Conservation (phyloP, 2,797 vertebrate species). For the Premnoplex brunnescens region DNA sequence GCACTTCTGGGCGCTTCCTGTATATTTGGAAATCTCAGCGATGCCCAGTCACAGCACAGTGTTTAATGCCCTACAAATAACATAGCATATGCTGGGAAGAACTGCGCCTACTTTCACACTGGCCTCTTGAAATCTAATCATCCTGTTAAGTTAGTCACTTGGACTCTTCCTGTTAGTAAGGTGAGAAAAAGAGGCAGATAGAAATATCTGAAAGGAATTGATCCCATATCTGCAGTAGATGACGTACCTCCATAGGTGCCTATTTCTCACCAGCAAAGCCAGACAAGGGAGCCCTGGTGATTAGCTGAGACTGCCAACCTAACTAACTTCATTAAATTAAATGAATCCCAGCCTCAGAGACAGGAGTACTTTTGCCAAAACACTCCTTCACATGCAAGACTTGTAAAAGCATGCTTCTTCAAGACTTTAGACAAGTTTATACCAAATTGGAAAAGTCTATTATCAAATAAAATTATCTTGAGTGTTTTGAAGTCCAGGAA, state of each 20-base stretch:
- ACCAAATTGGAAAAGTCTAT: background rate
- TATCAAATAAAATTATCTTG: conserved; percentile 3
- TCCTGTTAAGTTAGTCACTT: background rate
- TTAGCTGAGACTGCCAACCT: background rate
- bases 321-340: conserved; percentile 5
- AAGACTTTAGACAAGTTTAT: background rate
- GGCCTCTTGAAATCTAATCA: background rate
- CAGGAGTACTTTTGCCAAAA: background rate
- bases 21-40: background rate
- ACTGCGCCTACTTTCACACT: background rate
- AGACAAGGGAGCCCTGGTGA: background rate
- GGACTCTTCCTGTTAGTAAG: background rate
- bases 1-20: background rate
- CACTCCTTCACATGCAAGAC: background rate
- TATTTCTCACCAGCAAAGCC: background rate
- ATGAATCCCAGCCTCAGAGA: background rate
- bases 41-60: background rate
- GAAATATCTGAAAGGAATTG: background rate
- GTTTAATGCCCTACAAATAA: background rate
- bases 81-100: background rate
- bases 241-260: background rate
- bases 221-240: background rate
- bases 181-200: background rate
- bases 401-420: background rate
- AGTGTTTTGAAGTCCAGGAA: conserved; percentile 2